Evolutionary conservation across 2,797 vertebrate species (phyloP).

Genomic region (Aotus griseimembra): DNA sequence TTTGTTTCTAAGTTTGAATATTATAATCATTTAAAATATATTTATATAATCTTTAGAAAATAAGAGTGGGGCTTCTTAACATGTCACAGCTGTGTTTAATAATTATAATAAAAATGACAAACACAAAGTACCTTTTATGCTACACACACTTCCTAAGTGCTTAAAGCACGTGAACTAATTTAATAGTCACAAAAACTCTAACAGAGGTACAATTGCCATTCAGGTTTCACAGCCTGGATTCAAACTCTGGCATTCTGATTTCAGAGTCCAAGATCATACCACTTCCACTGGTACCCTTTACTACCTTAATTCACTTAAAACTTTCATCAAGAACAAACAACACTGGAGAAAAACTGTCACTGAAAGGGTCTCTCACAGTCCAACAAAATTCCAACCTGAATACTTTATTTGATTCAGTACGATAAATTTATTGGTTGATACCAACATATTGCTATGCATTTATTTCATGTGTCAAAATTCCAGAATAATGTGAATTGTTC

Average conservation of each 20-base stretch:
- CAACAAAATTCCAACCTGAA: neutral
- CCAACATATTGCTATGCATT: neutral
- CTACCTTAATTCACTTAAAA: neutral
- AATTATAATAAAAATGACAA: neutral
- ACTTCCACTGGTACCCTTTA: neutral
- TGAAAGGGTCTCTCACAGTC: neutral
- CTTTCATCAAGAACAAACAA: neutral
- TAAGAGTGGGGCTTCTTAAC: neutral
- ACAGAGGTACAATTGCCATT: neutral
- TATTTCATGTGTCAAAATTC: neutral
- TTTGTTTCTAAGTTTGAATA: neutral
- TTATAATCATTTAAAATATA: neutral
- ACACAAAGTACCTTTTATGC: neutral
- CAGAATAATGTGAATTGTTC: neutral
- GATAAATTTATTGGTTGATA: neutral
- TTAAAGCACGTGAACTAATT: neutral
- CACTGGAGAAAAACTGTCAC: neutral
- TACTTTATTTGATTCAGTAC: neutral
- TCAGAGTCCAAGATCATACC: neutral
- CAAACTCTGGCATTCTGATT: neutral
- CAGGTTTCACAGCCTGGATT: neutral
- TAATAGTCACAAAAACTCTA: neutral
- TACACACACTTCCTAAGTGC: neutral
- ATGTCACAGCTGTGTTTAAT: neutral
- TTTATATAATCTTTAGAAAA: neutral